These are phyloP conservation scores for Bubalus kerabau DNA, from an alignment of 2,113 vertebrate genomes.

Conservation along the genomic window DNA sequence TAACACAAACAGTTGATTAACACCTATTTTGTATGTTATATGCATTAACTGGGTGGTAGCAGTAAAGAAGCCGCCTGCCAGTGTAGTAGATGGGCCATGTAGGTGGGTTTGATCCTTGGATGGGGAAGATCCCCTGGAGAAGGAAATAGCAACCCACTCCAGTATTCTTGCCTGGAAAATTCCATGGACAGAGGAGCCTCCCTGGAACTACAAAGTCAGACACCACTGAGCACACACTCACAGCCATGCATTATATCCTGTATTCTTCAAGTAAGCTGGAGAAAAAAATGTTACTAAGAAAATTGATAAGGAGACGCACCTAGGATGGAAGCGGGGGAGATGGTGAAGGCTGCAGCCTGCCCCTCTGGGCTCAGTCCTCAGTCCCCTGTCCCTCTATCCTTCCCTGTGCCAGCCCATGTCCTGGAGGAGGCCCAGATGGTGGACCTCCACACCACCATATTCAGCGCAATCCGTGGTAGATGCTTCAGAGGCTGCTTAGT, in stretches of 20 bases:
- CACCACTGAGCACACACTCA: no score
- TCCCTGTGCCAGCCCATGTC: constrained; percentile 69
- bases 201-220: no score
- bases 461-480: constrained; percentile 93
- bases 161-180: no score
- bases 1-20: neutral
- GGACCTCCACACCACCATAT: constrained; percentile 80
- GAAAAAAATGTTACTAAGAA: neutral
- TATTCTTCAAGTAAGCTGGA: neutral
- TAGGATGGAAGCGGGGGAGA: constrained; percentile 88
- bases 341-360: constrained; percentile 66
- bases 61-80: no score
- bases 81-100: no score
- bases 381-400: neutral
- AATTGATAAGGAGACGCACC: constrained; percentile 38
- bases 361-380: neutral
- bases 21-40: neutral
- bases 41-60: no score
- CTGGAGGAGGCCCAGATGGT: constrained; percentile 36
- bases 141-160: no score
- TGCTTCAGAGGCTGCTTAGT: constrained; percentile 94
- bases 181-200: no score
- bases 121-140: no score
- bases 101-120: no score
- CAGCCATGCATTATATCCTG: neutral